Evolutionary conservation across 2,797 vertebrate species (phyloP), one percentile per base, ranked within the genome.

Genomic region (Siniperca scherzeri): DNA sequence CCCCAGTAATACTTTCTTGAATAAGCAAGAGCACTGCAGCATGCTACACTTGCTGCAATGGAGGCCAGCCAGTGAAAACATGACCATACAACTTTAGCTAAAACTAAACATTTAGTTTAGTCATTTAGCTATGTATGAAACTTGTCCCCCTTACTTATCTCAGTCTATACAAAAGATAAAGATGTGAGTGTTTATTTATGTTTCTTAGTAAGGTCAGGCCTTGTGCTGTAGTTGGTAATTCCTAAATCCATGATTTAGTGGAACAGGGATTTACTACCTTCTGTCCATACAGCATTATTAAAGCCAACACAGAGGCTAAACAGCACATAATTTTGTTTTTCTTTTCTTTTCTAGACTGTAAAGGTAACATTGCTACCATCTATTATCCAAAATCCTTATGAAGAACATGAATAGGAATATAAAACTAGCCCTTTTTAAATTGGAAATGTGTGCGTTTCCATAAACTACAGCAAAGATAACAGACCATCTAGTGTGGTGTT

Each of bases 211-310:
- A 89, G 77, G 60, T 85, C 65, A 67, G 85, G 59, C 68, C 72
- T 83, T 65, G 71, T 81, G 84, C 83, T 89, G 74, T 73, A 50
- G 74, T 72, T 87, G 85, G 88, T 94, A 92, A 94, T 91, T 84
- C 90, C 81, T 95, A 94, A 95, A 94, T 93, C 92, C 93, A 94
- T 86, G 80, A 77, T 89, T 92, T 93, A 88, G 81, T 85, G 82
- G 88, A 89, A 74, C 85, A 89, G 88, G 90, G 93, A 93, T 95
- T 95, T 95, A 81, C 78, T 77, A 67, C 86, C 85, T 81, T 90
- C 87, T 91, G 87, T 84, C 66, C 65, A 40, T 46, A 46, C 17
- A 30, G 38, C 33, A 67, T 70, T 55, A 53, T 52, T 69, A 71
- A 80, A 76, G 73, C 64, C 65, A 74, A 44, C 50, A 13, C 17